Conservation (phyloP, 2,888 invertebrate species). For the Lamellibrachia satsuma region DNA sequence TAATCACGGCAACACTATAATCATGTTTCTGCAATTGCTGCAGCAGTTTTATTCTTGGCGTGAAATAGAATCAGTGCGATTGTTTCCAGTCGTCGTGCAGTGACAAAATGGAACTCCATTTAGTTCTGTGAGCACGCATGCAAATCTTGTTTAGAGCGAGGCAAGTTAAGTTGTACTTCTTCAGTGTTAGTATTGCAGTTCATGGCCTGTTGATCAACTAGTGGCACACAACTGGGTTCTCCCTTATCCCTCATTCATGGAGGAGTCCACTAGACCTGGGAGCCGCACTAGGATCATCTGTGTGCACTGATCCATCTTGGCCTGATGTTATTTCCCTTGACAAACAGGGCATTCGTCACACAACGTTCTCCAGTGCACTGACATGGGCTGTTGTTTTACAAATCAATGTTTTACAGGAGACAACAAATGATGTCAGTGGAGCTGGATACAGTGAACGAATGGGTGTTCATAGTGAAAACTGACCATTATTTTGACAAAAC, state of each 20-base stretch:
- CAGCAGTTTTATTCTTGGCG: not conserved
- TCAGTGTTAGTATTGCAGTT: not conserved
- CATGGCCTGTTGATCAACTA: not conserved
- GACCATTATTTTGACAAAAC: not conserved
- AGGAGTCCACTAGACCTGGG: not conserved
- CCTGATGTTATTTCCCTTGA: not conserved
- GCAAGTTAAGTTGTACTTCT: not conserved
- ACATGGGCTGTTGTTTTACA: not conserved
- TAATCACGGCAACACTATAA: not conserved
- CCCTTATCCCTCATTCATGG: not conserved
- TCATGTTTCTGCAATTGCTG: not conserved
- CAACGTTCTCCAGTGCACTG: not conserved
- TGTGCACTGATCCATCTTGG: not conserved
- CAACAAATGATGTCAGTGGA: not conserved
- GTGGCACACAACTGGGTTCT: not conserved
- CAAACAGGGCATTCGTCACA: not conserved
- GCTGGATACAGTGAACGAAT: not conserved
- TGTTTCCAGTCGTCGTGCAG: not conserved
- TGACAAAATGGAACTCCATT: not conserved
- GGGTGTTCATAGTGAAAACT: not conserved
- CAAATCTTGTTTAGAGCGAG: not conserved
- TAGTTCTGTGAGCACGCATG: not conserved
- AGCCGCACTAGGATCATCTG: not conserved
- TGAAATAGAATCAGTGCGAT: not conserved
- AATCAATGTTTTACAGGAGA: constrained; percentile 7